Evolutionary conservation across 2,888 invertebrate genomes (phyloP).

Genomic region (Lithophane ornitopus): DNA sequence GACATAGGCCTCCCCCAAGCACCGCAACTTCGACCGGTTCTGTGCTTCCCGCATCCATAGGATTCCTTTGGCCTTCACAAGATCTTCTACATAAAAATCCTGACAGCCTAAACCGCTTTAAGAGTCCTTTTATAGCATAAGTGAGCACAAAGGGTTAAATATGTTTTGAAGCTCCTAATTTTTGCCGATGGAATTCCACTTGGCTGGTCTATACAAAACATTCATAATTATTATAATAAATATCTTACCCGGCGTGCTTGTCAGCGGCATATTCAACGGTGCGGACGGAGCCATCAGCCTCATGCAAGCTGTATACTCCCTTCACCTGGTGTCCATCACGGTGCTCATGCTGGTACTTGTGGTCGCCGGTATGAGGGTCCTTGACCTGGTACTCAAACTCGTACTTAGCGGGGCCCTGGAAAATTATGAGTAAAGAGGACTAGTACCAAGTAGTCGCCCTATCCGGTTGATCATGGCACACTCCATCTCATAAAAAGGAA

Average conservation of each 20-base stretch:
- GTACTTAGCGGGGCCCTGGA: conserved; percentile 88
- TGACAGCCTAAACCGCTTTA: not conserved
- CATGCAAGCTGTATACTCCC: conserved; percentile 84
- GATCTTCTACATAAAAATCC: too few species aligned
- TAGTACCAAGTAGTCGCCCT: not conserved
- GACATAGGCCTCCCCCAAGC: too few species aligned
- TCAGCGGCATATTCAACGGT: conserved; percentile 88
- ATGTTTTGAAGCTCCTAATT: not conserved
- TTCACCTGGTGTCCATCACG: conserved; percentile 91
- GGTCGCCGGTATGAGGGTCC: conserved; percentile 90
- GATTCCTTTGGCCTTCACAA: too few species aligned
- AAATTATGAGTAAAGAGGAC: not conserved
- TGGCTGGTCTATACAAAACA: too few species aligned
- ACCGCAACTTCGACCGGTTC: too few species aligned
- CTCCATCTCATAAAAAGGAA: not conserved
- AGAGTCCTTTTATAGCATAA: not conserved
- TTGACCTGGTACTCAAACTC: conserved; percentile 89
- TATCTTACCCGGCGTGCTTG: conserved; percentile 82
- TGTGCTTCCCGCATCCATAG: too few species aligned
- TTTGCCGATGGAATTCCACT: not conserved
- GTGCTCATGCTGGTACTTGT: conserved; percentile 89
- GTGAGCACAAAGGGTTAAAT: not conserved
- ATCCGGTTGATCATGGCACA: not conserved
- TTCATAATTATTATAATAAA: not conserved
- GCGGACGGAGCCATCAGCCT: conserved; percentile 87